A percentile compares a stretch with the other conserved stretches of the same genome.
These are phyloP conservation scores for Agrilus biguttatus DNA, from an alignment of 2,888 invertebrate species.

Conservation along the genomic window DNA sequence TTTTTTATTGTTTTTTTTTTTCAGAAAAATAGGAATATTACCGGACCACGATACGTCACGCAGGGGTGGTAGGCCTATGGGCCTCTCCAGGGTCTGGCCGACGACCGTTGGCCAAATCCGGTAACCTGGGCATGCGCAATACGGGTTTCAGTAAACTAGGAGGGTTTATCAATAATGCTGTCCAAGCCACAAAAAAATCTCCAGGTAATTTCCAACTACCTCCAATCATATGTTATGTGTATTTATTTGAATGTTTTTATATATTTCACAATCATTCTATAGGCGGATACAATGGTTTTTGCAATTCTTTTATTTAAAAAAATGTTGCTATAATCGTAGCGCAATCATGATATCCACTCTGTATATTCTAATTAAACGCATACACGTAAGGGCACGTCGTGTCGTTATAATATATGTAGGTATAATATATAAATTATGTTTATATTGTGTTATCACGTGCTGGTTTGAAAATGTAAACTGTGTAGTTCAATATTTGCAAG, in stretches of 20 bases:
- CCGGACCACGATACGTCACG: conserved; percentile 17
- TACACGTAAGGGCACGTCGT: too few relatives aligned
- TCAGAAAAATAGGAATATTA: conserved; percentile 5
- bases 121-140: conserved; percentile 20
- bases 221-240: not conserved
- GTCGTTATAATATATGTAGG: too few relatives aligned
- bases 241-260: not conserved
- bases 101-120: conserved; percentile 14
- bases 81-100: conserved; percentile 17
- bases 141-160: conserved; percentile 23
- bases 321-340: too few relatives aligned
- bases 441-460: too few relatives aligned
- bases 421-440: too few relatives aligned
- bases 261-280: too few relatives aligned
- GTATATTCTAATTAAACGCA: too few relatives aligned
- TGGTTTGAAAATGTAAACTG: too few relatives aligned
- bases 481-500: too few relatives aligned
- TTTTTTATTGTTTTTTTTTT: conserved; percentile 3
- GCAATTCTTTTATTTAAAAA: too few relatives aligned
- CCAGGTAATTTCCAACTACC: conserved; percentile 15
- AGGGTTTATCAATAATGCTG: conserved; percentile 25
- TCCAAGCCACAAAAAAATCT: conserved; percentile 19
- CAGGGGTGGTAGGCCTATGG: conserved; percentile 22
- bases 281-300: too few relatives aligned
- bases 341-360: too few relatives aligned